Evolutionary conservation across 2,797 vertebrate species (phyloP), one percentile per base, ranked within the genome.

Genomic region (Astyanax mexicanus): DNA sequence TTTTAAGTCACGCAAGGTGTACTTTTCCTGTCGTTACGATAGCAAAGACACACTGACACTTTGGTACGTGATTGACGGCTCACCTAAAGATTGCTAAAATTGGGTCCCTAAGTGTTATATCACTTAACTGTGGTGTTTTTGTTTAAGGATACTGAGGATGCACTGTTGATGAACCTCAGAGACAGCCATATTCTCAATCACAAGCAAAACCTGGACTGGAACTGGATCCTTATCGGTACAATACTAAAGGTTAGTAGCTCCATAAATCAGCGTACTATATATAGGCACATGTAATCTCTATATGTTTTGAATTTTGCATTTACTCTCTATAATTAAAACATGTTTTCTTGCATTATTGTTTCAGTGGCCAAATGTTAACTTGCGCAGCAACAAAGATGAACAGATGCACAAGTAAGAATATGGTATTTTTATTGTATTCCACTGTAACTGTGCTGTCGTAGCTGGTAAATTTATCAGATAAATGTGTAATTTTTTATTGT

Each of bases 151-250:
- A 96, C 96, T 70, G 98, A 99, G 71, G 98, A 99, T 86, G 96
- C 97, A 51, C 92, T 99, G 83, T 90, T 96, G 92, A 91, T 93
- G 90, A 98, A 98, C 85, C 94, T 99, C 78, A 92, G 95, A 88
- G 98, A 99, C 81, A 97, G 97, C 87, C 97, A 97, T 65, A 97
- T 99, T 82, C 96, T 99, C 78, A 95, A 96, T 89, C 97, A 99
- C 91, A 99, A 99, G 87, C 96, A 97, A 80, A 98, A 99, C 90
- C 92, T 99, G 81, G 95, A 98, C 42, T 99, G 98, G 98, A 98
- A 99, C 86, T 99, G 98, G 98, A 89, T 97, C 89, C 94, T 99
- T 21, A 97, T 99, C 70, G 95, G 95, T 81, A 98, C 98, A 85
- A 98, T 99, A 90, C 91, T 99, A 44, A 99, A 99, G 96, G 98